These are phyloP conservation scores for Rhinophrynus dorsalis DNA, from an alignment of 2,797 vertebrate genomes.

Conservation along the genomic window DNA sequence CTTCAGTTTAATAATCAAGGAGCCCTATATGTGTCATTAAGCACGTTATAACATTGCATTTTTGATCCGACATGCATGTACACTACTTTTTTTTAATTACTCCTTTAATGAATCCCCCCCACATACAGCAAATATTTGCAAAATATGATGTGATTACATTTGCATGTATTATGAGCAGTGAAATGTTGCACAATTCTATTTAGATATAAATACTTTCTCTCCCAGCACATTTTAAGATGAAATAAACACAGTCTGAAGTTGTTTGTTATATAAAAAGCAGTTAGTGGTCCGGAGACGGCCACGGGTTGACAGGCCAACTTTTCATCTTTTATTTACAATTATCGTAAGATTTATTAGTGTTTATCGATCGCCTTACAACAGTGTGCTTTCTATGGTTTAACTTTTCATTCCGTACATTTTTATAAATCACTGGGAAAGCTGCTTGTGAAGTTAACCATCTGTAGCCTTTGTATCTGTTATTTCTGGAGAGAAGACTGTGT, in stretches of 20 bases:
- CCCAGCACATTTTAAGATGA: neutral
- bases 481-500: constrained; percentile 37
- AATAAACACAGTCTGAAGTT: neutral
- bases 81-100: no score
- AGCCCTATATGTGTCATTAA: no score
- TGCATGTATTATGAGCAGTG: no score
- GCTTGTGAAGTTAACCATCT: constrained; percentile 62
- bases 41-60: no score
- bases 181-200: no score
- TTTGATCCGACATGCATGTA: no score
- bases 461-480: constrained; percentile 50
- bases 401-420: constrained; percentile 56
- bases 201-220: no score
- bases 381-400: constrained; percentile 60
- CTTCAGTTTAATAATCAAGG: no score
- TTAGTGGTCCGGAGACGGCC: constrained; percentile 32
- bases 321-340: constrained; percentile 61
- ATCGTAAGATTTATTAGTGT: constrained; percentile 64
- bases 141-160: no score
- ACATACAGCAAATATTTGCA: no score
- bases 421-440: constrained; percentile 54
- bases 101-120: no score
- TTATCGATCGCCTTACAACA: constrained; percentile 61
- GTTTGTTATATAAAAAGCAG: constrained; percentile 4
- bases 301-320: constrained; percentile 61